Evolutionary conservation across 2,113 vertebrate genomes (phyloP), one percentile per base, ranked within the genome.

Genomic region (Amphiprion percula): DNA sequence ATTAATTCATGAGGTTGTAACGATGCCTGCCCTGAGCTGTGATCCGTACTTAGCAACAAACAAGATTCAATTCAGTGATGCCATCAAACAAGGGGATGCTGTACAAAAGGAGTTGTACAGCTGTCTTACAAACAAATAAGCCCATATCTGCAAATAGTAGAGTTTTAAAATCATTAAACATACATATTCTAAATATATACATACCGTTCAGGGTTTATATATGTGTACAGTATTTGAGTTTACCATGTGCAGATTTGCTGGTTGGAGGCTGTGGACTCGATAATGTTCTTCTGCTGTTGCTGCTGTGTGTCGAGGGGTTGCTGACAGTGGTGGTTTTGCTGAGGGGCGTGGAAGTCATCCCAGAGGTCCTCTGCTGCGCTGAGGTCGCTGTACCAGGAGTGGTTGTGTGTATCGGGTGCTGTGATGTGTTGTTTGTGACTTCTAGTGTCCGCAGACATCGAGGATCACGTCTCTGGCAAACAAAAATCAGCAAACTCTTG

Each of bases 181-280:
- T 44, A 44, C 41, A 10, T 33, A 33, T 33, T 33, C 4, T 33
- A 33, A 37, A 37, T 37, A 9, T 37, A 37, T 37, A 37, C 33
- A 37, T 1, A 37, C 6, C 33, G 9, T 37, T 37, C 9, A 37
- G 33, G 33, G 9, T 37, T 37, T 37, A 1, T 37, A 37, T 7
- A 37, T 37, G 33, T 49, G 47, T 4, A 1, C 19, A 49, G 47
- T 6, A 17, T 21, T 3, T n/a, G 17, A 21, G 33, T 79, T 50
- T 33, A 95, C 97, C 96, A 89, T 96, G 95, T 68, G 94, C 94
- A 11, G 96, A 94, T 68, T 94, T 79, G 88, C 94, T 95, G 71
- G 96, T 96, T 2, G 95, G 95, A 53, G 88, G 72, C 61, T 93
- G 93, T 3, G 90, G 82, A 9, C 90, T 73, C 54, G 87, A 91